phyloP scores from a whole-genome alignment of 2,113 vertebrate genomes.

The Triplophysa dalaica region DNA sequence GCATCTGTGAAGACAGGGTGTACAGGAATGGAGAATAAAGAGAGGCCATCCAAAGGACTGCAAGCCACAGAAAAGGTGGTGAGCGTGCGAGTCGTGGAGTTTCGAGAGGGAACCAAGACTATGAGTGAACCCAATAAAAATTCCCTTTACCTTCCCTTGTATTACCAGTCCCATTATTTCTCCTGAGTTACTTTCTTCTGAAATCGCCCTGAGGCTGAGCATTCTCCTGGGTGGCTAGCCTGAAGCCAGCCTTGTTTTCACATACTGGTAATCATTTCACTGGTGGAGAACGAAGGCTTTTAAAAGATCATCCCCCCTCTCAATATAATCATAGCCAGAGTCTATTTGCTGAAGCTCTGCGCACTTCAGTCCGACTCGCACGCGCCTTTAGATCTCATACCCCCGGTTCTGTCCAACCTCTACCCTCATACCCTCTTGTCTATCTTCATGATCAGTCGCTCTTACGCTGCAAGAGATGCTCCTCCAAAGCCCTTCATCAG shows the following conservation, averaged over 20 bases:
- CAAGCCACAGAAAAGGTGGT: constrained; percentile 44
- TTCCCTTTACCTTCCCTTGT: constrained; percentile 62
- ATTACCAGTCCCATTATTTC: constrained; percentile 70
- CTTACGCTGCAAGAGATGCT: constrained; percentile 24
- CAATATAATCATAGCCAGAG: constrained; percentile 41
- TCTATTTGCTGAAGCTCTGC: constrained; percentile 35
- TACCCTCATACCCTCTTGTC: constrained; percentile 3
- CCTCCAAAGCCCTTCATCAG: constrained; percentile 45
- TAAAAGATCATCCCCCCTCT: constrained; percentile 65
- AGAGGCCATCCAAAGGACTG: constrained; percentile 41
- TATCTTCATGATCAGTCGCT: constrained; percentile 30
- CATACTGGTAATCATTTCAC: constrained; percentile 73
- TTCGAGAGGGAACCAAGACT: constrained; percentile 29
- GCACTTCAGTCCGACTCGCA: constrained; percentile 9
- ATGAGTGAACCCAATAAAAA: constrained; percentile 58
- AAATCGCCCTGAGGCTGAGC: constrained; percentile 73
- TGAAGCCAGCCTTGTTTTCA: constrained; percentile 72
- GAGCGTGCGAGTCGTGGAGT: constrained; percentile 37
- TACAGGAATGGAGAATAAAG: constrained; percentile 41
- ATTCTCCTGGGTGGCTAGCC: constrained; percentile 78
- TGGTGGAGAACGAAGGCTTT: constrained; percentile 69
- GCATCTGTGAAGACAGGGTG: not conserved
- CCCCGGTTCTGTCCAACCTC: constrained; percentile 19
- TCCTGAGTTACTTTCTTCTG: constrained; percentile 72
- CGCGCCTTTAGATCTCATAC: constrained; percentile 38